Evolutionary conservation across 2,113 vertebrate genomes (phyloP).

Genomic region (Dendrocopos noguchii): DNA sequence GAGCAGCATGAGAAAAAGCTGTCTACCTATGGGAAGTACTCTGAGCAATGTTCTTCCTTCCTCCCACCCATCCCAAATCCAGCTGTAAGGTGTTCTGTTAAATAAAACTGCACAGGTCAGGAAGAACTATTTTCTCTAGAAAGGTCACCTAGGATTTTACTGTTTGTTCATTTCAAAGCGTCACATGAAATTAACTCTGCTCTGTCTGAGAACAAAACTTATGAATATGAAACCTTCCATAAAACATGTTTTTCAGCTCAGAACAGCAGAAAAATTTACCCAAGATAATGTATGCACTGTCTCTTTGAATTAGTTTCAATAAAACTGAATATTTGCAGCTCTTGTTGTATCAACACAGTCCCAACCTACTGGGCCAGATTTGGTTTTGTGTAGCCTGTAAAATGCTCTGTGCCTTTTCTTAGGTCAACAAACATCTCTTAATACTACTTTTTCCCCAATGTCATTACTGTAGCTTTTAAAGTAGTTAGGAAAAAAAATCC

Average conservation of each 20-base stretch:
- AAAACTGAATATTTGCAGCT: conserved; percentile 71
- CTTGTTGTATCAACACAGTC: not conserved
- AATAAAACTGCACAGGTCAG: not conserved
- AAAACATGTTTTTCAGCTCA: conserved; percentile 29
- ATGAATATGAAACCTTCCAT: conserved; percentile 2
- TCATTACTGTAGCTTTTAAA: not conserved
- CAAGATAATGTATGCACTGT: conserved; percentile 20
- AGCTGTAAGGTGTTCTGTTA: not conserved
- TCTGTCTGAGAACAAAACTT: conserved; percentile 13
- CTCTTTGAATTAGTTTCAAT: conserved; percentile 64
- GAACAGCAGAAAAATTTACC: conserved; percentile 12
- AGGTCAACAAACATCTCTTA: conserved; percentile 16
- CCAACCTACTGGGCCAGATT: not conserved
- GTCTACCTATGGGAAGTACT: not conserved
- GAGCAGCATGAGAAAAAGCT: not conserved
- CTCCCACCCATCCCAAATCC: not conserved
- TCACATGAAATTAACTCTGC: conserved; percentile 23
- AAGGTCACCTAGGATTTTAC: not conserved
- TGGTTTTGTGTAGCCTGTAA: not conserved
- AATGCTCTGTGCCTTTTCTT: conserved; percentile 25
- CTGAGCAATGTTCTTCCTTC: not conserved
- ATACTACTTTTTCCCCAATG: not conserved
- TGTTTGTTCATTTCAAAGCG: not conserved
- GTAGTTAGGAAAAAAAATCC: not conserved
- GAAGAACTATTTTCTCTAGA: not conserved